Evolutionary conservation across 1,140 invertebrate genomes (phyloP), one percentile per base, ranked within the genome.

Genomic region (Formica selysi): DNA sequence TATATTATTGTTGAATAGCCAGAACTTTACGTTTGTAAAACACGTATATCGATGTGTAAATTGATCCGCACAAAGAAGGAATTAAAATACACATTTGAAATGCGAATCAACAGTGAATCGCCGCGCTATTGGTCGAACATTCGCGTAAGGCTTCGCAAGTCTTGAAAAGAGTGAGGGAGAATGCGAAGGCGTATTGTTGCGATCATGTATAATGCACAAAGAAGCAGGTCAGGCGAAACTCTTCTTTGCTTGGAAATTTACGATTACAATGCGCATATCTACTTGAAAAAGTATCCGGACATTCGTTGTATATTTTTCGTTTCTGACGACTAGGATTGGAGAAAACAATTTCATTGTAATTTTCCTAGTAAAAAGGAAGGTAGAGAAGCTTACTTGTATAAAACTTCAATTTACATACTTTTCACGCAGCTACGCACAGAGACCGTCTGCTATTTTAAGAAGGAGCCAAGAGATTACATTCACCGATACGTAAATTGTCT

Each of bases 201-300:
- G n/a, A 62, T 44, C 26, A 48, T 83, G 54, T 83, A 59, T 83
- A 61, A 83, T 74, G 36, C 5, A 48, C 13, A 48, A 29, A 74
- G 65, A 22, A 44, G 10, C 36, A 70, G 36, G 22, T 19, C 51
- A n/a, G 19, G 36, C 68, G 26, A 62, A 73, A 22, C n/a, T 19
- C 48, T 61, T 71, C n/a, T 62, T 44, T 51, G 5, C 19, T 73
- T 29, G 59, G 59, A 83, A 61, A 19, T 83, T 73, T 2, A 5
- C 5, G 32, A 83, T 74, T 83, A 44, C 44, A n/a, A 83, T 74
- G 79, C 54, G 19, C 79, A 48, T 62, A 73, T 61, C 61, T 73
- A 38, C 54, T 61, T 4, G n/a, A 71, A 70, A 74, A 71, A 44
- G 41, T 2, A 41, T 29, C 4, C 16, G 38, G 3, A 22, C 44